phyloP scores from a whole-genome alignment of 2,888 invertebrate genomes.

The Frankliniella fusca region DNA sequence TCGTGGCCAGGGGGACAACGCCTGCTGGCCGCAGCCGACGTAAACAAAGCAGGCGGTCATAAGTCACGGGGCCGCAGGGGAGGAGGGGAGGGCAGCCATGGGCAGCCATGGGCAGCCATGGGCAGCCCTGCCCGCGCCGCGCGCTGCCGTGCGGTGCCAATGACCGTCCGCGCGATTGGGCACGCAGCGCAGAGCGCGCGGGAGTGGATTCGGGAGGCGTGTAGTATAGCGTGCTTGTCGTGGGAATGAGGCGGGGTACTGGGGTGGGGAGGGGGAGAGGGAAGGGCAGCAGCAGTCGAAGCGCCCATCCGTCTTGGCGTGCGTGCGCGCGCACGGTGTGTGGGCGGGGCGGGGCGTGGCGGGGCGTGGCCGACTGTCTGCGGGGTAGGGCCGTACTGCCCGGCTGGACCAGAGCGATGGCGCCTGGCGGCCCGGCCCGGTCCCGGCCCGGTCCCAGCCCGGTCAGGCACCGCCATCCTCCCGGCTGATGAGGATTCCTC shows the following conservation, averaged over 20 bases:
- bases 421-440: no score
- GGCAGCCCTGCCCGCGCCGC: no score
- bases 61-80: background rate
- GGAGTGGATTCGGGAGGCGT: background rate
- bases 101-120: no score
- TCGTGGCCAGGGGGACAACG: no score
- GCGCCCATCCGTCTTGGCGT: background rate
- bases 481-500: no score
- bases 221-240: background rate
- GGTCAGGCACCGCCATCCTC: no score
- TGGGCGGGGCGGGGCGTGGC: background rate
- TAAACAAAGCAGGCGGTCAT: conserved; percentile 8
- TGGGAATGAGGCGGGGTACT: background rate
- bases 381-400: background rate
- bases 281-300: background rate
- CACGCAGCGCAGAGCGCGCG: no score
- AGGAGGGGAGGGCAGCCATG: no score
- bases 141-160: background rate
- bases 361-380: background rate
- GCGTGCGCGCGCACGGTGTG: background rate
- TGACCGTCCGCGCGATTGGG: background rate
- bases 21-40: background rate
- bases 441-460: no score
- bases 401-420: background rate
- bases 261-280: background rate